Base-by-base conservation (phyloP, 2,888 invertebrate genomes). In the Orthosia gracilis region DNA sequence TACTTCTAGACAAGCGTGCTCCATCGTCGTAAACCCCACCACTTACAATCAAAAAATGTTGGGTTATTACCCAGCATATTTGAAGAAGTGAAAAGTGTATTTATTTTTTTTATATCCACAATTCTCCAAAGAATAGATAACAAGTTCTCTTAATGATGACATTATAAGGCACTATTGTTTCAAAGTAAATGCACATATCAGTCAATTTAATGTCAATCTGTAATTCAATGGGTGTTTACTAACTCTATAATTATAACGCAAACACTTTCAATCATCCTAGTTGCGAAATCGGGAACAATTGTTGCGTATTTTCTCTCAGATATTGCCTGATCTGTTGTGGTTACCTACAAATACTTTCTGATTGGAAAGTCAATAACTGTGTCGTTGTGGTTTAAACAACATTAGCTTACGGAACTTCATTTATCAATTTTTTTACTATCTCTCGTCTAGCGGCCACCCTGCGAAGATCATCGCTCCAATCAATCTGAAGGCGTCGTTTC, bases 61-160 rank as follows among this genome's bases (percentile, higher is more conserved):
- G 40, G 40, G 40, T 40, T 40, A 9, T 1, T 9, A 40, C 40
- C 9, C 40, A 40, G 40, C 40, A 40, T 40, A 9, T 31, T 0
- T 31, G 5, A 31, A 31, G 31, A 31, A 5, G 31, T 31, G 31
- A 31, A 31, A 31, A 31, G 31, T 31, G 5, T 31, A 31, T 31
- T 40, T 45, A n/a, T 15, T 5, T 26, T 17, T 31, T n/a, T 4
- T 1, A 11, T 26, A 18, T 64, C 78, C 70, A n/a, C 54, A 26
- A 68, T 83, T 83, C 0, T 61, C 69, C 45, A 40, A n/a, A 74
- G 3, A 64, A 63, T n/a, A 68, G 45, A 69, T 23, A 54, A 13
- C 13, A 17, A 72, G 59, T 78, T 76, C 70, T 62, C 76, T 76
- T 68, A 72, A 73, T 77, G 64, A 71, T 50, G n/a, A 12, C 31